Evolutionary conservation across 2,888 invertebrate genomes (phyloP), one percentile per base, ranked within the genome.

Genomic region (Temnothorax unifasciatus): DNA sequence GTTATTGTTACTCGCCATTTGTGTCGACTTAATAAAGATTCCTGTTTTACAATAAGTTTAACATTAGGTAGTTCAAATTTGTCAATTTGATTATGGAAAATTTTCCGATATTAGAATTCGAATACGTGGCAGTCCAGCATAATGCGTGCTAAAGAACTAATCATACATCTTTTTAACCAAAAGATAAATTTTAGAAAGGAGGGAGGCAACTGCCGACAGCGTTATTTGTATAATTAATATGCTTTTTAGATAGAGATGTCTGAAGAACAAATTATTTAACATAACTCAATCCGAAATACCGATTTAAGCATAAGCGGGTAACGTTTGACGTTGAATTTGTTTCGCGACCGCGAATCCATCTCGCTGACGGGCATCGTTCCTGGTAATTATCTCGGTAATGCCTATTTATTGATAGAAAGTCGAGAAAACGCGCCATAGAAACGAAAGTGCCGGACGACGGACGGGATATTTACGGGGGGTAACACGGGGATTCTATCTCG

Each of bases 351-450:
- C 52, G 68, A 69, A 54, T 64, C 25, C 57, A 84, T 84, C 64
- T 82, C 69, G 57, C 63, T 68, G 25, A 21, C 66, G 57, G n/a
- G 57, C 47, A 54, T 69, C 64, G 74, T 82, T 86, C 34, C 74
- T 59, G 9, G 82, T 82, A 85, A 88, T 88, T 84, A 73, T 68
- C 66, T 34, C 68, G 21, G 61, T 47, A 64, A 82, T 82, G 71
- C 63, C 54, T 69, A 68, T 83, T 88, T 82, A 79, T 83, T 83
- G 87, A 85, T 89, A 87, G 89, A 89, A 89, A 89, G 89, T 82
- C 50, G 64, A 41, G 84, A 85, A 74, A 84, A 61, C 59, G 74
- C 54, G 75, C 50, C 83, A 75, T 63, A 54, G 86, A 82, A 84
- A 88, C 47, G 88, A 86, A 86, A 88, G 84, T 88, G 68, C 50